These are phyloP conservation scores for Clupea harengus DNA, from an alignment of 2,113 vertebrate species.

Conservation along the genomic window DNA sequence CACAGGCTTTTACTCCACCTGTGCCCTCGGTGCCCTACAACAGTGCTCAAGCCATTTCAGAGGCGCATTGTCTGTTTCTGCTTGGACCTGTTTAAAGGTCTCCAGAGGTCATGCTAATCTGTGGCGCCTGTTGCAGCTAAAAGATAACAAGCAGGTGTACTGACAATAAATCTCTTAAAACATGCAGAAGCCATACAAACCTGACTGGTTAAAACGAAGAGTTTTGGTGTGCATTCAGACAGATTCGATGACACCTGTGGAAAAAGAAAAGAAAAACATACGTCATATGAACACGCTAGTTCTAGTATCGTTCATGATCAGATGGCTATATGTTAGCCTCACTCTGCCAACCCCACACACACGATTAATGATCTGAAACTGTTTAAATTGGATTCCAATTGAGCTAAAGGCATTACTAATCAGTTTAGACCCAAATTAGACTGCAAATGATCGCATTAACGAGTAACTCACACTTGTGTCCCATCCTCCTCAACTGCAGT, in stretches of 20 bases:
- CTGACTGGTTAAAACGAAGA: slow-evolving; percentile 89
- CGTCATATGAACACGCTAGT: background rate
- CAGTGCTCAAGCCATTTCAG: background rate
- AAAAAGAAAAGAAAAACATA: background rate
- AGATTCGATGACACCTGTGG: background rate
- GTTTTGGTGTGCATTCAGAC: slow-evolving; percentile 83
- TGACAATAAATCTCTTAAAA: background rate
- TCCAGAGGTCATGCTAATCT: background rate
- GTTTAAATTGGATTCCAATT: background rate
- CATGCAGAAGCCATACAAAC: slow-evolving; percentile 61
- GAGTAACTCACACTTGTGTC: background rate
- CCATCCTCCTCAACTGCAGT: background rate
- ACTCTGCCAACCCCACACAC: background rate
- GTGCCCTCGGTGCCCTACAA: too few relatives aligned
- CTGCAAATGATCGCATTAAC: background rate
- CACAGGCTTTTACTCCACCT: too few relatives aligned
- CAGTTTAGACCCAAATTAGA: background rate
- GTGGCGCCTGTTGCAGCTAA: background rate
- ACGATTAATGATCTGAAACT: background rate
- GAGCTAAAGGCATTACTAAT: background rate
- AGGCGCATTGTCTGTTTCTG: background rate
- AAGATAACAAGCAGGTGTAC: background rate
- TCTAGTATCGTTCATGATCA: background rate
- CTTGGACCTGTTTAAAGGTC: background rate
- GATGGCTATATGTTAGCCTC: background rate